A percentile compares a stretch with the other conserved stretches of the same genome.
Evolutionary conservation across 2,888 invertebrate genomes (phyloP).

Genomic region (Leucophora obtusa): DNA sequence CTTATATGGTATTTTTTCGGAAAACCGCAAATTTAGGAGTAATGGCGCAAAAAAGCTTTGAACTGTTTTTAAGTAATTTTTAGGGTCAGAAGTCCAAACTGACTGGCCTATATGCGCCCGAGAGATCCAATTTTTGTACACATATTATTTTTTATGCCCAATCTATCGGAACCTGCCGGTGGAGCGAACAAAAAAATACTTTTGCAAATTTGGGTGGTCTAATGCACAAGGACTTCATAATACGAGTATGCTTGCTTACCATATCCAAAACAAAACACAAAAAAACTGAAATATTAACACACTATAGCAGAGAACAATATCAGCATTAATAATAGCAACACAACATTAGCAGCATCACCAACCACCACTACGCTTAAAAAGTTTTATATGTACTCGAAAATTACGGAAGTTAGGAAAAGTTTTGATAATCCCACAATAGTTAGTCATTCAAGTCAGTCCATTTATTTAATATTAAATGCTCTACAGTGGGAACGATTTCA

Average conservation of each 20-base stretch:
- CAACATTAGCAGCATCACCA: not conserved
- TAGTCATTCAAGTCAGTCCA: conserved; percentile 23
- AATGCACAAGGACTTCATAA: conserved; percentile 41
- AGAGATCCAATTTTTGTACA: too few relatives aligned
- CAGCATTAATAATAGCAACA: not conserved
- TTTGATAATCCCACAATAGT: conserved; percentile 24
- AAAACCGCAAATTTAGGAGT: too few relatives aligned
- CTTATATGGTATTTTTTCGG: too few relatives aligned
- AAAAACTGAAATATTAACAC: conserved; percentile 35
- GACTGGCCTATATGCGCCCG: too few relatives aligned
- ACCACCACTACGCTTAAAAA: conserved; percentile 1
- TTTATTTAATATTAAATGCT: not conserved
- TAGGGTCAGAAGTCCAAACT: too few relatives aligned
- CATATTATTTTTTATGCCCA: too few relatives aligned
- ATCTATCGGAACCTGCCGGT: too few relatives aligned
- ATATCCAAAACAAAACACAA: conserved; percentile 1
- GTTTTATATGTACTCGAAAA: conserved; percentile 29
- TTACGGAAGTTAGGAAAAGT: conserved; percentile 34
- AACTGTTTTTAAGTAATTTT: too few relatives aligned
- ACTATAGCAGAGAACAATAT: conserved; percentile 19
- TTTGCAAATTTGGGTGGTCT: too few relatives aligned
- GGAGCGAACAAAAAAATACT: too few relatives aligned
- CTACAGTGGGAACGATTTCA: conserved; percentile 10
- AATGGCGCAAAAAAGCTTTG: too few relatives aligned
- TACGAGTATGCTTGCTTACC: conserved; percentile 28